Conservation (phyloP, 23 tunicate species). For the Halocynthia roretzi region DNA sequence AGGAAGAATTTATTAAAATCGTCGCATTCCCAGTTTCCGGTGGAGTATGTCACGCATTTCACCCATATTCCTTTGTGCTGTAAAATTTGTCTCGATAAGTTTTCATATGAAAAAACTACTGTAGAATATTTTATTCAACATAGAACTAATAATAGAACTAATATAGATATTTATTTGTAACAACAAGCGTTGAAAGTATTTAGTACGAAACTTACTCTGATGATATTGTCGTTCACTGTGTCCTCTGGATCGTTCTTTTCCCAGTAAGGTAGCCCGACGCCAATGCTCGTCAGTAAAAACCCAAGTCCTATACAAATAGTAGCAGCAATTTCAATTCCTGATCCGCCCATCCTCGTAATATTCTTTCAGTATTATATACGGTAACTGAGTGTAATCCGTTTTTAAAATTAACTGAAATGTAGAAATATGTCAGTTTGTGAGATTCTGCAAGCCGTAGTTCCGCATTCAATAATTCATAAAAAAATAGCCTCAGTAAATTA, state of each 20-base stretch:
- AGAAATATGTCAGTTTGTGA: too few species aligned
- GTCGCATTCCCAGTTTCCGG: slow-evolving; percentile 93
- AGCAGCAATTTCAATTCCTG: slow-evolving; percentile 8
- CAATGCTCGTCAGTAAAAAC: slow-evolving; percentile 24
- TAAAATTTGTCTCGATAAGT: background rate
- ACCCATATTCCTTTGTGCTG: slow-evolving; percentile 84
- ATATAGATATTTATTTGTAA: background rate
- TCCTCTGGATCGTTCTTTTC: slow-evolving; percentile 84
- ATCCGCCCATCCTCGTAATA: background rate
- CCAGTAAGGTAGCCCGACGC: slow-evolving; percentile 77
- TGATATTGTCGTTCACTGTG: slow-evolving; percentile 71
- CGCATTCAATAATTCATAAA: too few species aligned
- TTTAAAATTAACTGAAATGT: too few species aligned
- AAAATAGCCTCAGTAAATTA: too few species aligned
- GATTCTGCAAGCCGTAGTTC: too few species aligned
- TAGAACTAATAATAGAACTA: background rate
- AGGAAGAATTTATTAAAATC: slow-evolving; percentile 76
- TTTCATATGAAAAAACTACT: background rate
- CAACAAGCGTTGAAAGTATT: too few species aligned
- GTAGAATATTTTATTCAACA: background rate
- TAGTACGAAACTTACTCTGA: slow-evolving; percentile 40
- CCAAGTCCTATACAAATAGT: slow-evolving; percentile 20
- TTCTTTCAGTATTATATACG: too few species aligned
- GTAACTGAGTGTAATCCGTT: too few species aligned
- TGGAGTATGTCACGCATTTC: slow-evolving; percentile 46